Evolutionary conservation across 2,888 invertebrate species (phyloP).

Genomic region (Euplexia lucipara): DNA sequence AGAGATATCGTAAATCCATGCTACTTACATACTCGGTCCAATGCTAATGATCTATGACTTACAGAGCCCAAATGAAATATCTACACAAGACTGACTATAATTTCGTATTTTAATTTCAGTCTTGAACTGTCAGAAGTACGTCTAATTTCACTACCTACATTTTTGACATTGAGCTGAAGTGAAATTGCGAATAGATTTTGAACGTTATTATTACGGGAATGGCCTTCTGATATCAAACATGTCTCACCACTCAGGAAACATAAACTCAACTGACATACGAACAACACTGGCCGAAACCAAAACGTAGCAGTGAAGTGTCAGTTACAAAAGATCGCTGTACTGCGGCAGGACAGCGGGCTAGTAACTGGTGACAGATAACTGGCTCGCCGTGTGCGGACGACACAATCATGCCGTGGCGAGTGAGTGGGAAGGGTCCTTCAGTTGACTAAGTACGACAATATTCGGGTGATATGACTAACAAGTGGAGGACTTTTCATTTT

Average conservation of each 20-base stretch:
- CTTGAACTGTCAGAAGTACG: no score
- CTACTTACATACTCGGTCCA: no score
- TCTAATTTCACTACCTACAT: no score
- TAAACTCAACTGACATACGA: conserved; percentile 20
- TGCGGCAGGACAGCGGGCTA: conserved; percentile 24
- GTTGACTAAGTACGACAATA: conserved; percentile 23
- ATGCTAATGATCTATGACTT: no score
- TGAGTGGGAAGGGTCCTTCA: conserved; percentile 46
- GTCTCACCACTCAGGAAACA: conserved; percentile 36
- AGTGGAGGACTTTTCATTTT: conserved; percentile 7
- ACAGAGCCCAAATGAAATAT: no score
- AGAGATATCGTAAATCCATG: no score
- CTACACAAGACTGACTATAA: no score
- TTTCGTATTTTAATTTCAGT: no score
- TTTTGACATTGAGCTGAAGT: no score
- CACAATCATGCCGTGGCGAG: conserved; percentile 35
- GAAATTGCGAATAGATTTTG: no score
- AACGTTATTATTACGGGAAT: neutral
- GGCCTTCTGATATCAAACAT: conserved; percentile 1
- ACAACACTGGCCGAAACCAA: conserved; percentile 34
- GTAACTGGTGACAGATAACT: conserved; percentile 52
- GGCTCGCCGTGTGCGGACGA: conserved; percentile 40
- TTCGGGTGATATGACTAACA: conserved; percentile 37
- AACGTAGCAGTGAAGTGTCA: conserved; percentile 27
- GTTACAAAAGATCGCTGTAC: conserved; percentile 32